phyloP scores from a whole-genome alignment of 1,140 invertebrate species.

The Zaprionus nigranus region DNA sequence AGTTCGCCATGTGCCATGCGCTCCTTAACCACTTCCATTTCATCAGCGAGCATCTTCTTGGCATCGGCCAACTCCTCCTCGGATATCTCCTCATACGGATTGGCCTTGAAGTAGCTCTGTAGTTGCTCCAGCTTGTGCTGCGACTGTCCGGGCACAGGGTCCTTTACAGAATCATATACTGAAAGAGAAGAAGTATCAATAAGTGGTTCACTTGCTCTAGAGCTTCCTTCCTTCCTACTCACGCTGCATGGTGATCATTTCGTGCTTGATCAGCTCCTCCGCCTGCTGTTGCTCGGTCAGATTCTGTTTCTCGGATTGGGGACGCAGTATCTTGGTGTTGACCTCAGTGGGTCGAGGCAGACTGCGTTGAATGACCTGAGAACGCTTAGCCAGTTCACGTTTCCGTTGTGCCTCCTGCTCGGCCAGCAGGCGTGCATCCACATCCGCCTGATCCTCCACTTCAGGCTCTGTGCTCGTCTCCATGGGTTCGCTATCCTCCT shows the following conservation, averaged over 20 bases:
- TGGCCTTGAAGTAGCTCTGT: conserved; percentile 91
- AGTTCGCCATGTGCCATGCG: conserved; percentile 98
- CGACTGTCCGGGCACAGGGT: conserved; percentile 86
- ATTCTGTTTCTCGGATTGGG: conserved; percentile 88
- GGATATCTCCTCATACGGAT: conserved; percentile 92
- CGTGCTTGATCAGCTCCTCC: conserved; percentile 98
- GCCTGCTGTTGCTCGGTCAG: conserved; percentile 97
- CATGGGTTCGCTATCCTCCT: conserved; percentile 88
- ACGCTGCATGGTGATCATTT: conserved; percentile 97
- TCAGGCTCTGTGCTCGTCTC: conserved; percentile 84
- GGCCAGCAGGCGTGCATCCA: conserved; percentile 88
- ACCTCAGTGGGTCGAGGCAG: conserved; percentile 95
- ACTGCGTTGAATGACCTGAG: conserved; percentile 94
- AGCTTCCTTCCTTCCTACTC: conserved; percentile 18
- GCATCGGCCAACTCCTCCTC: conserved; percentile 90
- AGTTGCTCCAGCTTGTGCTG: conserved; percentile 84
- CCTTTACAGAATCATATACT: conserved; percentile 92
- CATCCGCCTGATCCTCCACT: conserved; percentile 95
- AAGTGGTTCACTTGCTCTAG: neutral
- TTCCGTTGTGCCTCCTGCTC: conserved; percentile 70
- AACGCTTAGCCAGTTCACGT: conserved; percentile 91
- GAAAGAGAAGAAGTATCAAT: neutral
- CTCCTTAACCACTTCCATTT: conserved; percentile 95
- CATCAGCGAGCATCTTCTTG: conserved; percentile 89
- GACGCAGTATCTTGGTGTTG: conserved; percentile 92